These are phyloP conservation scores for Caenorhabditis zanzibari DNA, from an alignment of 2,888 invertebrate species.

Conservation along the genomic window DNA sequence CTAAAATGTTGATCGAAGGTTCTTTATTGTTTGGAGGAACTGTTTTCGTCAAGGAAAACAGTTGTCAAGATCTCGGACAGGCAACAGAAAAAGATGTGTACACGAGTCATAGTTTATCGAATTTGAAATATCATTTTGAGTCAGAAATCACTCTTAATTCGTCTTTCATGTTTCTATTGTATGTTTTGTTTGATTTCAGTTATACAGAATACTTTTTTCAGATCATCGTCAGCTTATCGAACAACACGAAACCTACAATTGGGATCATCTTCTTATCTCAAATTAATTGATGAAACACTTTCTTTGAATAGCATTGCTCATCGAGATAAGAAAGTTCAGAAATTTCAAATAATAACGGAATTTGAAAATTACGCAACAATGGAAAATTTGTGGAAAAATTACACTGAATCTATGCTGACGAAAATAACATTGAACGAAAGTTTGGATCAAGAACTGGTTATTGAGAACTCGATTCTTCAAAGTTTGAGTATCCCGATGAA, in stretches of 20 bases:
- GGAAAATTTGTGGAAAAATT: conserved; percentile 36
- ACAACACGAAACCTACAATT: conserved; percentile 28
- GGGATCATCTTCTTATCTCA: neutral
- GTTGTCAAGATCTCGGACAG: conserved; percentile 24
- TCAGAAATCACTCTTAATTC: conserved; percentile 58
- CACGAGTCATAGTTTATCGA: conserved; percentile 29
- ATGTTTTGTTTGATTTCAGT: neutral
- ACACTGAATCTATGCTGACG: conserved; percentile 11
- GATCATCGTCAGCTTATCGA: conserved; percentile 21
- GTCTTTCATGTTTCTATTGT: conserved; percentile 54
- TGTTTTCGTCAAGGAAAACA: conserved; percentile 29
- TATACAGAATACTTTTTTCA: neutral
- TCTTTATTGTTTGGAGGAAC: conserved; percentile 51
- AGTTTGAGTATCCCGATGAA: conserved; percentile 31
- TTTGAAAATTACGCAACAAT: conserved; percentile 32
- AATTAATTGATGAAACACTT: conserved; percentile 41
- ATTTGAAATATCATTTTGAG: conserved; percentile 61
- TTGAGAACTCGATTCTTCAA: conserved; percentile 31
- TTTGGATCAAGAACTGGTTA: conserved; percentile 2
- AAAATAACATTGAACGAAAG: conserved; percentile 33
- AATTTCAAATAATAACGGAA: conserved; percentile 53
- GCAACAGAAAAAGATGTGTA: conserved; percentile 56
- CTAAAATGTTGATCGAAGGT: conserved; percentile 61
- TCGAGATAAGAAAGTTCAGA: conserved; percentile 56
- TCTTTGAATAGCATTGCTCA: conserved; percentile 51